phyloP scores from a whole-genome alignment of 2,888 invertebrate species.

The Volucella inflata region DNA sequence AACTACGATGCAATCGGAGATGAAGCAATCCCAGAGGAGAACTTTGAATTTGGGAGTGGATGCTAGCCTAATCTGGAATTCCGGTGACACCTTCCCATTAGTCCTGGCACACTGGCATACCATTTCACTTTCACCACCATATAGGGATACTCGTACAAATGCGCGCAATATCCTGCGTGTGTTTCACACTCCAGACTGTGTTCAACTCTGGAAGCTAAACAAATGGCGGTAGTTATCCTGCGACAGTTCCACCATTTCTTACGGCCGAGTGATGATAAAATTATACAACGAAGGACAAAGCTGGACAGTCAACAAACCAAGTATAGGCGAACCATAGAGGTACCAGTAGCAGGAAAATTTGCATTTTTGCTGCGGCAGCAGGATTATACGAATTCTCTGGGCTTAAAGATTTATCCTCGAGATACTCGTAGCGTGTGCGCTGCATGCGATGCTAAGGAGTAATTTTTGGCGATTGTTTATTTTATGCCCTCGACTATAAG shows the following conservation, averaged over 20 bases:
- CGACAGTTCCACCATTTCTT: conserved; percentile 43
- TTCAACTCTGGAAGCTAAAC: conserved; percentile 24
- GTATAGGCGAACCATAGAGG: neutral
- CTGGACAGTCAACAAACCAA: conserved; percentile 22
- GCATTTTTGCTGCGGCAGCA: conserved; percentile 62
- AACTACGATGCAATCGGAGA: conserved; percentile 38
- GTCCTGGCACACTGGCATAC: conserved; percentile 22
- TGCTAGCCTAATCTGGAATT: conserved; percentile 40
- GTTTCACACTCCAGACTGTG: conserved; percentile 1
- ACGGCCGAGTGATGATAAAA: neutral
- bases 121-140: conserved; percentile 27
- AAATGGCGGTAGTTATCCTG: conserved; percentile 40
- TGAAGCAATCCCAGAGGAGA: neutral
- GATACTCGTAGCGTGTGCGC: conserved; percentile 33
- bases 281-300: neutral
- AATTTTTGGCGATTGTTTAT: conserved; percentile 69
- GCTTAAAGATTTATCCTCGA: conserved; percentile 53
- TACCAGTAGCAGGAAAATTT: conserved; percentile 37
- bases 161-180: conserved; percentile 20
- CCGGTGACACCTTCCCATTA: conserved; percentile 62
- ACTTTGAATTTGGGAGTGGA: conserved; percentile 3
- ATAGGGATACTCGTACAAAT: conserved; percentile 15
- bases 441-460: conserved; percentile 61
- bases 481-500: conserved; percentile 32
- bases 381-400: conserved; percentile 42